Conservation (phyloP, 2,888 invertebrate species). For the Tenodera sinensis region DNA sequence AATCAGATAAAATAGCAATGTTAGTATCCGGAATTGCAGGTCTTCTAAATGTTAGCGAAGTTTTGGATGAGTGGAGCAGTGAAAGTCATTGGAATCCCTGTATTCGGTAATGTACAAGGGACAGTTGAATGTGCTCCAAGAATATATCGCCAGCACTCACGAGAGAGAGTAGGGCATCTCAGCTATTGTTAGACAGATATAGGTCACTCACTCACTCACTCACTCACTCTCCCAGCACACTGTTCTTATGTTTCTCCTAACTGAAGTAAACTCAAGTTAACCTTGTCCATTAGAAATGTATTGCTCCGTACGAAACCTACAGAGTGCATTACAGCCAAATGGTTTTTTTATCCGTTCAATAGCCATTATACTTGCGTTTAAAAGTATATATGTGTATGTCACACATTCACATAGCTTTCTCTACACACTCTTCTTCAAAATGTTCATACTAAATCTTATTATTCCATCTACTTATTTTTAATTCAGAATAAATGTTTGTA, state of each 20-base stretch:
- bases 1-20: neutral
- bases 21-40: neutral
- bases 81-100: neutral
- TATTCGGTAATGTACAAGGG: neutral
- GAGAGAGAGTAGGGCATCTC: neutral
- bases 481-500: no score
- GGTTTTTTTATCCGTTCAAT: no score
- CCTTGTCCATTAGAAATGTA: no score
- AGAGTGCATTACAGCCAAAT: no score
- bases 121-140: neutral
- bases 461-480: no score
- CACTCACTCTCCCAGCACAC: neutral
- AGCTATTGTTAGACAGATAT: neutral
- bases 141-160: neutral
- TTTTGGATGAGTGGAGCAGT: neutral
- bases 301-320: no score
- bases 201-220: neutral
- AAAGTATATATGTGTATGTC: no score
- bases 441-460: no score
- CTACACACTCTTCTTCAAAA: no score
- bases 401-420: no score
- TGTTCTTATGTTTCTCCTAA: neutral
- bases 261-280: neutral
- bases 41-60: neutral
- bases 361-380: no score